phyloP scores from a whole-genome alignment of 2,888 invertebrate genomes.

The Ectobius pallidus region DNA sequence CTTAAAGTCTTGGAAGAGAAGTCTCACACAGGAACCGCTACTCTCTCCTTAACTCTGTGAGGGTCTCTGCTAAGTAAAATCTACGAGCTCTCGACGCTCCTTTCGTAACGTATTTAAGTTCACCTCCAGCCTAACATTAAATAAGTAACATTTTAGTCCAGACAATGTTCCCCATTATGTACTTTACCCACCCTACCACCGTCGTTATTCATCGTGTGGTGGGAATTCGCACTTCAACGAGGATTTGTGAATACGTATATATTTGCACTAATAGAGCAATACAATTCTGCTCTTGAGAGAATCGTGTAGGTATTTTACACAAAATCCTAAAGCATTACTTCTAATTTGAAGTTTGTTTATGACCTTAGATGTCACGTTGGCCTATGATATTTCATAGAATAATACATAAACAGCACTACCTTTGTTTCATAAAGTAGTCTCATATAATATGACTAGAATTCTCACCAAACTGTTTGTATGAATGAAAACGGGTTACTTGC shows the following conservation, averaged over 20 bases:
- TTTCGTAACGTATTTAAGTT: not conserved
- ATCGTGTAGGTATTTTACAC: conserved; percentile 37
- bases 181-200: not conserved
- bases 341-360: conserved; percentile 34
- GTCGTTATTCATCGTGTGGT: conserved; percentile 7
- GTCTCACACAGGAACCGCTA: no score
- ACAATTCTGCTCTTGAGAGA: conserved; percentile 37
- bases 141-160: conserved; percentile 20
- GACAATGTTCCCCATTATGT: not conserved
- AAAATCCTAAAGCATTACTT: conserved; percentile 40
- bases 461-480: no score
- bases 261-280: conserved; percentile 13
- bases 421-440: no score
- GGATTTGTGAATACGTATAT: conserved; percentile 32
- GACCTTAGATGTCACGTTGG: not conserved
- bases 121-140: not conserved
- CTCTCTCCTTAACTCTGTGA: no score
- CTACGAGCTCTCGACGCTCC: not conserved
- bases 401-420: no score
- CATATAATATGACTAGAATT: no score
- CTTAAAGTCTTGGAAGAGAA: no score
- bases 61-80: no score
- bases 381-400: no score
- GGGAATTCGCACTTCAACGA: conserved; percentile 32
- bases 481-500: no score